Evolutionary conservation across 2,888 invertebrate species (phyloP).

Genomic region (Diaperis boleti): DNA sequence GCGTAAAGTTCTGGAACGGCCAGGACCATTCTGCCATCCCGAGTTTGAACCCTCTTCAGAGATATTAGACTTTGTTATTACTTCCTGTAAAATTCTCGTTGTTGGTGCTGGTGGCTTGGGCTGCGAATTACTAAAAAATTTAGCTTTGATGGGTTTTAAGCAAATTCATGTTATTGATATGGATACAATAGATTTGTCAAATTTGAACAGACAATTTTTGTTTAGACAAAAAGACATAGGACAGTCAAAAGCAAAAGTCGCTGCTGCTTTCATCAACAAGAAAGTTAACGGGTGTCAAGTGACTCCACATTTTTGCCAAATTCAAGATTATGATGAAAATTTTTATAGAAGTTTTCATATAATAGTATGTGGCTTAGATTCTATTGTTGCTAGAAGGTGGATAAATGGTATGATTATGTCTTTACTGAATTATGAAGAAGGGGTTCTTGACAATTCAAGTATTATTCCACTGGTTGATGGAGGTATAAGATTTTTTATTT

Average conservation of each 20-base stretch:
- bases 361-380: slow-evolving; percentile 97
- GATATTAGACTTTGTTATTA: slow-evolving; percentile 85
- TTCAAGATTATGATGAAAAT: slow-evolving; percentile 91
- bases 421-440: slow-evolving; percentile 82
- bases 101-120: slow-evolving; percentile 98
- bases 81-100: slow-evolving; percentile 87
- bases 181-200: slow-evolving; percentile 99
- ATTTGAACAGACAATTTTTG: slow-evolving; percentile 97
- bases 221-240: slow-evolving; percentile 96
- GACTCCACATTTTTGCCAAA: slow-evolving; percentile 89
- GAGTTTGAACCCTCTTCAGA: slow-evolving; percentile 91
- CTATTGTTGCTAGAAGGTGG: slow-evolving; percentile 96
- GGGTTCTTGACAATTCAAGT: slow-evolving; percentile 78
- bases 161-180: slow-evolving; percentile 98
- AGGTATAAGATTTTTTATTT: slow-evolving; percentile 68
- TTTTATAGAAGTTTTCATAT: slow-evolving; percentile 96
- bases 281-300: slow-evolving; percentile 91
- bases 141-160: slow-evolving; percentile 94
- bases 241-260: slow-evolving; percentile 93
- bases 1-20: slow-evolving; percentile 86
- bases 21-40: slow-evolving; percentile 93
- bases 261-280: slow-evolving; percentile 93
- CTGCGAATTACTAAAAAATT: slow-evolving; percentile 96
- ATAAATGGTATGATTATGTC: slow-evolving; percentile 94
- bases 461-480: slow-evolving; percentile 97